Evolutionary conservation across 2,113 vertebrate species (phyloP).

Genomic region (Siniperca knerii): DNA sequence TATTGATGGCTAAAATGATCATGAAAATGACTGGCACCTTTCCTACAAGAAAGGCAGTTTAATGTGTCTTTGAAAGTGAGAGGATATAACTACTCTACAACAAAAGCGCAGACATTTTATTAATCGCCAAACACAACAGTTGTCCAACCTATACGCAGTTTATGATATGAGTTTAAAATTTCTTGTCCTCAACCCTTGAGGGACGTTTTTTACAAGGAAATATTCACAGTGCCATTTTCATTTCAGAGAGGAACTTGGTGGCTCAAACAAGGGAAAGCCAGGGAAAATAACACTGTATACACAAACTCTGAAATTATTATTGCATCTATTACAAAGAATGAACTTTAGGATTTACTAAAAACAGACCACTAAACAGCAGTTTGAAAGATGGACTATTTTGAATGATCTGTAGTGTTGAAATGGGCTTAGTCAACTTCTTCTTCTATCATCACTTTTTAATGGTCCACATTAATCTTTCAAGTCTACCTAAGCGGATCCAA

Average conservation of each 20-base stretch:
- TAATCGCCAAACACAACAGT: neutral
- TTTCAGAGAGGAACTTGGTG: neutral
- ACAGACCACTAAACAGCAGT: constrained; percentile 9
- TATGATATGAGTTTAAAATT: neutral
- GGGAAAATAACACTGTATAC: neutral
- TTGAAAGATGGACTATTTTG: constrained; percentile 32
- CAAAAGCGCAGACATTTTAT: neutral
- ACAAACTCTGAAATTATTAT: constrained; percentile 5
- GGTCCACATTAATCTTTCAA: constrained; percentile 70
- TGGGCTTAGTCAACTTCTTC: constrained; percentile 51
- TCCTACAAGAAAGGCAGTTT: neutral
- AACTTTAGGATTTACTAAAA: neutral
- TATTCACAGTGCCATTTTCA: neutral
- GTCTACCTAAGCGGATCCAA: constrained; percentile 75
- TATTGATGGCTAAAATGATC: neutral
- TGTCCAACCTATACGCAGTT: neutral
- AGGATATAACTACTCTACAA: no score
- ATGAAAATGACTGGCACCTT: neutral
- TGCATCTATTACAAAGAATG: neutral
- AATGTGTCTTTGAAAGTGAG: neutral
- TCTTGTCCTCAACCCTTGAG: neutral
- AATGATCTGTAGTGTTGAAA: constrained; percentile 40
- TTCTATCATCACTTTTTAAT: constrained; percentile 68
- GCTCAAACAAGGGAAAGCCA: neutral
- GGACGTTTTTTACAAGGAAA: neutral